Evolutionary conservation across 2,888 invertebrate species (phyloP).

Genomic region (Melieria omissa): DNA sequence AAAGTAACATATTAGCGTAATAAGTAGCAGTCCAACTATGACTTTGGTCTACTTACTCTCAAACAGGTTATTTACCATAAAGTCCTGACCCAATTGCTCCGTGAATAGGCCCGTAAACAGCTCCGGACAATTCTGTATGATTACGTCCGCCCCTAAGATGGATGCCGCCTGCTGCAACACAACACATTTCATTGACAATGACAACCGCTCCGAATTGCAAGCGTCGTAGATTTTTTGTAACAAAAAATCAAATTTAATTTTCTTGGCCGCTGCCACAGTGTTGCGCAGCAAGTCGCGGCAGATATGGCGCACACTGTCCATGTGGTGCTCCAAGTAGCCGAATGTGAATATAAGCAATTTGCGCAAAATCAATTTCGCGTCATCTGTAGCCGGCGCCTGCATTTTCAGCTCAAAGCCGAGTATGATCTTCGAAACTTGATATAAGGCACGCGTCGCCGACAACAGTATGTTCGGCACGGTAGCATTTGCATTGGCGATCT

Average conservation of each 20-base stretch:
- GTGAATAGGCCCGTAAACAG: constrained; percentile 54
- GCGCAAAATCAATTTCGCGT: constrained; percentile 60
- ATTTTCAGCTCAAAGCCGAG: constrained; percentile 47
- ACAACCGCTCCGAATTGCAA: constrained; percentile 50
- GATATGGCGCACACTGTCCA: constrained; percentile 75
- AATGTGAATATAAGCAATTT: constrained; percentile 68
- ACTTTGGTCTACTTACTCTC: constrained; percentile 60
- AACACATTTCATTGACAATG: constrained; percentile 55
- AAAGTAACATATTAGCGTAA: background rate
- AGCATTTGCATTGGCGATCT: constrained; percentile 48
- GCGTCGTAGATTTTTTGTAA: constrained; percentile 53
- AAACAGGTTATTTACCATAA: constrained; percentile 70
- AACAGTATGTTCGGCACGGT: constrained; percentile 57
- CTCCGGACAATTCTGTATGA: constrained; percentile 50
- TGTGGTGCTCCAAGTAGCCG: constrained; percentile 73
- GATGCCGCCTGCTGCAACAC: constrained; percentile 55
- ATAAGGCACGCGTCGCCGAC: constrained; percentile 54
- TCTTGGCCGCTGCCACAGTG: constrained; percentile 64
- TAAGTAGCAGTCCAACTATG: background rate
- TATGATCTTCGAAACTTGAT: constrained; percentile 53
- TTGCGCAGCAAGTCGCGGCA: constrained; percentile 69
- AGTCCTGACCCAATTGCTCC: constrained; percentile 55
- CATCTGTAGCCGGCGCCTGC: constrained; percentile 49
- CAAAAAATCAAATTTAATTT: constrained; percentile 50
- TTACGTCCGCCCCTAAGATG: constrained; percentile 52